phyloP scores from a whole-genome alignment of 2,113 vertebrate genomes.

The Maccullochella peelii region DNA sequence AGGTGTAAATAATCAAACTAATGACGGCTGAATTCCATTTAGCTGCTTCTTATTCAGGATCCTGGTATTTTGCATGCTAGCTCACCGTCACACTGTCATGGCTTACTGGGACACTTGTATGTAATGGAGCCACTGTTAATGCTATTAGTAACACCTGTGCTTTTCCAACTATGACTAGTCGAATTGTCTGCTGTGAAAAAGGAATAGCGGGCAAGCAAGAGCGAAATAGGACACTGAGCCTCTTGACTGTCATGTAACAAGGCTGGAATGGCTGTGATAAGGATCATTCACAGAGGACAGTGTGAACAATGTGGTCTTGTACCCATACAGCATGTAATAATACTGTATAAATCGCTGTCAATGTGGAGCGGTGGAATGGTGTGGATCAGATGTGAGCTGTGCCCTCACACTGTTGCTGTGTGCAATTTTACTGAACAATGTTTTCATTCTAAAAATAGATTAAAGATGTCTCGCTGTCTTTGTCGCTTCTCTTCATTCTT shows the following conservation, averaged over 20 bases:
- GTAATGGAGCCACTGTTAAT: not conserved
- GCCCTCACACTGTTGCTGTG: conserved; percentile 13
- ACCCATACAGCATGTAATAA: not conserved
- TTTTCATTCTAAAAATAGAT: conserved; percentile 46
- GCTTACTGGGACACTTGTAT: not conserved
- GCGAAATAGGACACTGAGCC: not conserved
- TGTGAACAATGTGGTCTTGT: not conserved
- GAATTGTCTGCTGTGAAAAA: not conserved
- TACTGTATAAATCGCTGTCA: conserved; percentile 1
- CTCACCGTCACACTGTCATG: not conserved
- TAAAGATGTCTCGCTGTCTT: conserved; percentile 31
- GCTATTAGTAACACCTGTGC: conserved; percentile 12
- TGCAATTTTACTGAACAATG: conserved; percentile 24
- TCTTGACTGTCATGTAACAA: not conserved
- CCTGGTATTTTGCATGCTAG: not conserved
- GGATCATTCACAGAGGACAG: not conserved
- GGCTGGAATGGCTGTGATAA: not conserved
- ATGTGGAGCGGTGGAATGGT: not conserved
- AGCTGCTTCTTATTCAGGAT: not conserved
- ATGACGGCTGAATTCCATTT: not conserved
- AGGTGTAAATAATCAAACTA: not conserved
- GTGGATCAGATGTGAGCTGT: conserved; percentile 12
- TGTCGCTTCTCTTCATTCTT: conserved; percentile 28
- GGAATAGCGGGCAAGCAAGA: not conserved
- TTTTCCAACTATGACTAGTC: not conserved